phyloP scores from a whole-genome alignment of 2,797 vertebrate genomes.

The Syngnathus acus region DNA sequence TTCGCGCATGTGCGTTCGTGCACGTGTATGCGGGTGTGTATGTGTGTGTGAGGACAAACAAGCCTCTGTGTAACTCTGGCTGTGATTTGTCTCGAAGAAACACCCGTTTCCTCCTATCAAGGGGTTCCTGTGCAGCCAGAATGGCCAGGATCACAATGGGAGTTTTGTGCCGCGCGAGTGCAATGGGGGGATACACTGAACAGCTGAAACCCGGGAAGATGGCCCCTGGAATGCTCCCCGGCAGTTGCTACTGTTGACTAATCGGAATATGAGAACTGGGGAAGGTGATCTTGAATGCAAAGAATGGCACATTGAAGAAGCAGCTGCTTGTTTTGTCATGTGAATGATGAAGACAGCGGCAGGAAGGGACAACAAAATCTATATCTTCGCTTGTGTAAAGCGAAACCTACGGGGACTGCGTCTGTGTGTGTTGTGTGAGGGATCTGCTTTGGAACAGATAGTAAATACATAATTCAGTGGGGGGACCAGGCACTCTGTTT shows the following conservation, averaged over 20 bases:
- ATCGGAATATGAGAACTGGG: constrained; percentile 96
- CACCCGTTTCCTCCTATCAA: constrained; percentile 75
- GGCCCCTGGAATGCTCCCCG: constrained; percentile 89
- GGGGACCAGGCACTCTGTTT: constrained; percentile 37
- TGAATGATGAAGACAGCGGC: constrained; percentile 77
- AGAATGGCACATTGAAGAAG: constrained; percentile 95
- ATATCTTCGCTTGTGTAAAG: constrained; percentile 62
- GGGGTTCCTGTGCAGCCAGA: constrained; percentile 67
- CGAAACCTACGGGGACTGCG: constrained; percentile 52
- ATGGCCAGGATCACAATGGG: constrained; percentile 85
- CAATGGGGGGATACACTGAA: constrained; percentile 76
- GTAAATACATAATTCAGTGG: constrained; percentile 62
- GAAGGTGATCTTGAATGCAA: constrained; percentile 96
- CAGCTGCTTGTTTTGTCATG: constrained; percentile 96
- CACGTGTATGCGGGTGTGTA: too few species aligned
- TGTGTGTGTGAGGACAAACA: constrained; percentile 45
- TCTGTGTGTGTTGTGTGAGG: constrained; percentile 44
- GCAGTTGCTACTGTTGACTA: constrained; percentile 99
- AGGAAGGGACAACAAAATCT: constrained; percentile 62
- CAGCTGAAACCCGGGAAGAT: constrained; percentile 96
- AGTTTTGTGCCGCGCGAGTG: constrained; percentile 84
- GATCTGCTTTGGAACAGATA: constrained; percentile 59
- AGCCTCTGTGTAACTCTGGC: constrained; percentile 68
- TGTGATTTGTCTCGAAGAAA: constrained; percentile 72
- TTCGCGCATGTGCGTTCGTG: constrained; percentile 12